phyloP scores from a whole-genome alignment of 2,888 invertebrate species.

The Andricus quercusramuli region DNA sequence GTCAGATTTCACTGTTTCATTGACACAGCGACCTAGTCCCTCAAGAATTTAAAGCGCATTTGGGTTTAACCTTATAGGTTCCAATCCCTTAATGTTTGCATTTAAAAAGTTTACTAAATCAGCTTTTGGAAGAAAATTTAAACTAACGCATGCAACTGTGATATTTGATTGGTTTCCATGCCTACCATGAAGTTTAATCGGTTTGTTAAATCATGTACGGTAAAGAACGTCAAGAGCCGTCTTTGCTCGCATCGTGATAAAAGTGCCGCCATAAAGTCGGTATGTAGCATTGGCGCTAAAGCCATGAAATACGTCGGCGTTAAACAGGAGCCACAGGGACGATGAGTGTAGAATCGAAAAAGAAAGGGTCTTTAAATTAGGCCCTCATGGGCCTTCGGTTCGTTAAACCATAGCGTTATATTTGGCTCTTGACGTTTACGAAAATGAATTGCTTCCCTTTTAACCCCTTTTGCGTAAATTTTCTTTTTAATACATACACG shows the following conservation, averaged over 20 bases:
- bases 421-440: constrained; percentile 31
- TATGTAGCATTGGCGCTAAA: constrained; percentile 31
- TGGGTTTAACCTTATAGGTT: neutral
- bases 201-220: neutral
- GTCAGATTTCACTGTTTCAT: no score
- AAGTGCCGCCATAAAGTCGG: constrained; percentile 4
- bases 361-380: constrained; percentile 38
- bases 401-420: constrained; percentile 29
- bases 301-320: constrained; percentile 33
- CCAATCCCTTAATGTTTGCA: neutral
- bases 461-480: constrained; percentile 25
- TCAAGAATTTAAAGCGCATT: no score
- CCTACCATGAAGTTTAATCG: neutral
- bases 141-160: constrained; percentile 24
- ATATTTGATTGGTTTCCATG: neutral
- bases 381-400: constrained; percentile 15
- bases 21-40: no score
- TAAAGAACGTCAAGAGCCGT: neutral
- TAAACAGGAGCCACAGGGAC: constrained; percentile 23
- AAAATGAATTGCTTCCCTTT: constrained; percentile 36
- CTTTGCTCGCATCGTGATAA: constrained; percentile 31
- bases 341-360: constrained; percentile 17
- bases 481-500: constrained; percentile 14
- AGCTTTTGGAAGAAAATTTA: neutral
- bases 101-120: constrained; percentile 8